Evolutionary conservation across 2,113 vertebrate genomes (phyloP).

Genomic region (Elephantulus edwardii): DNA sequence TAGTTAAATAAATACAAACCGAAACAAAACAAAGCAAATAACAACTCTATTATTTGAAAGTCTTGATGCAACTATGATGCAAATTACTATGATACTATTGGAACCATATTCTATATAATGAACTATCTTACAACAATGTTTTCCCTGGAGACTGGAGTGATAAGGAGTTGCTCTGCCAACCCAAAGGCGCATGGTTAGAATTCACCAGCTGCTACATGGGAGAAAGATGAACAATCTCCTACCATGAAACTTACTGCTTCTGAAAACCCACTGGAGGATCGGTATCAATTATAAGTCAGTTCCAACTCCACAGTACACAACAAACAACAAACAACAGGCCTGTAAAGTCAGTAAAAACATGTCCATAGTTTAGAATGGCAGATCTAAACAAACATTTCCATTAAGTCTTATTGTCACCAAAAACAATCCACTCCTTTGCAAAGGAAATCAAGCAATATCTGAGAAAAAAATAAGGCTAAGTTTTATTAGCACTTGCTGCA

Average conservation of each 20-base stretch:
- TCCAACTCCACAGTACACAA: no score
- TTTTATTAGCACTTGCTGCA: no score
- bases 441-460: conserved; percentile 25
- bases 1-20: not conserved
- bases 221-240: no score
- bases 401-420: not conserved
- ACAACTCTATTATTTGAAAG: conserved; percentile 10
- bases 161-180: not conserved
- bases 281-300: no score
- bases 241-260: no score
- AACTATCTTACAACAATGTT: not conserved
- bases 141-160: not conserved
- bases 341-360: no score
- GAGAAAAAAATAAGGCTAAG: not conserved
- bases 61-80: not conserved
- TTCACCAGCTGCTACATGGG: no score
- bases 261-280: no score
- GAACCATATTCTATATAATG: not conserved
- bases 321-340: no score
- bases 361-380: not conserved
- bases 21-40: no score
- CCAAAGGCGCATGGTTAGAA: no score
- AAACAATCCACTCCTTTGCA: not conserved
- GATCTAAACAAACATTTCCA: not conserved
- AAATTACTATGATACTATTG: not conserved